Conservation (phyloP, 2,888 invertebrate species). For the Andricus curvator region DNA sequence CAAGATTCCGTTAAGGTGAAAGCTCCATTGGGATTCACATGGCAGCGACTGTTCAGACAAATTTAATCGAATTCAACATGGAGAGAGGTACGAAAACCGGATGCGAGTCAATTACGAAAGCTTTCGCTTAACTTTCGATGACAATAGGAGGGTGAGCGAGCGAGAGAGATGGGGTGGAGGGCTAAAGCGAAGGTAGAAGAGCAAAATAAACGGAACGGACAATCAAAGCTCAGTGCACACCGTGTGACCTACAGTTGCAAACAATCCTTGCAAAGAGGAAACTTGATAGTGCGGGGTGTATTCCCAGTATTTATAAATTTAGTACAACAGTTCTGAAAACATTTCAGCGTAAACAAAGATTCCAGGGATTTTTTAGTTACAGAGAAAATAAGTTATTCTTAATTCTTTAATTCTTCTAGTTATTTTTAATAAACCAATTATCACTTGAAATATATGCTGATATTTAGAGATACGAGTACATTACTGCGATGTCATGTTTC, state of each 20-base stretch:
- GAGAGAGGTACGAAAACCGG: slow-evolving; percentile 18
- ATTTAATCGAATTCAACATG: slow-evolving; percentile 27
- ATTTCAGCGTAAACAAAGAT: too few species aligned
- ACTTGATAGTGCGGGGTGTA: background rate
- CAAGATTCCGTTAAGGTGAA: slow-evolving; percentile 7
- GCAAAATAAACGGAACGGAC: slow-evolving; percentile 26
- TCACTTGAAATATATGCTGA: background rate
- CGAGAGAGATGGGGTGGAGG: background rate
- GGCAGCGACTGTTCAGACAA: slow-evolving; percentile 28
- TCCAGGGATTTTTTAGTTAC: background rate
- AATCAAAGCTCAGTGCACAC: slow-evolving; percentile 14
- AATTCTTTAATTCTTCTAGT: too few species aligned
- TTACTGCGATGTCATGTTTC: background rate
- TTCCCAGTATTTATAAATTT: slow-evolving; percentile 2
- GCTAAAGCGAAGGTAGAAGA: slow-evolving; percentile 1
- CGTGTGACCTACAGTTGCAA: slow-evolving; percentile 5
- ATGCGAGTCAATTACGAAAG: slow-evolving; percentile 34
- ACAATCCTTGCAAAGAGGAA: slow-evolving; percentile 19
- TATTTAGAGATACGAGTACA: background rate
- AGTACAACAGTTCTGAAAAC: background rate
- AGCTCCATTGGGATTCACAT: slow-evolving; percentile 7
- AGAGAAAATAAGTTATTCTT: background rate
- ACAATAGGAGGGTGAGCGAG: slow-evolving; percentile 35
- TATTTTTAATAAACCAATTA: background rate
- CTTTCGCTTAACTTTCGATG: slow-evolving; percentile 34